phyloP scores from a whole-genome alignment of 2,888 invertebrate species.

The Globia sparganii region DNA sequence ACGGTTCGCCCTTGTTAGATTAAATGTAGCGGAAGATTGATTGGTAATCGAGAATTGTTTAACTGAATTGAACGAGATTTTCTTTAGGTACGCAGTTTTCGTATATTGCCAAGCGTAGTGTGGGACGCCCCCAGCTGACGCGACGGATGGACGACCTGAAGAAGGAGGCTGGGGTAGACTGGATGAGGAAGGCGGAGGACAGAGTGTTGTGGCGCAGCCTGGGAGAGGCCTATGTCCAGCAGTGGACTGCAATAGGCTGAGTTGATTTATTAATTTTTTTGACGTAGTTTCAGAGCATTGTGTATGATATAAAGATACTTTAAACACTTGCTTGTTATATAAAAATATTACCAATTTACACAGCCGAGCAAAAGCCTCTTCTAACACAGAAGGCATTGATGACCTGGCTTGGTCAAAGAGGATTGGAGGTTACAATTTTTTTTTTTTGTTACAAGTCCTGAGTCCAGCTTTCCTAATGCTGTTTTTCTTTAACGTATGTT shows the following conservation, averaged over 20 bases:
- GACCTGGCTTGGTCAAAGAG: background rate
- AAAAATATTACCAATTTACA: too few relatives aligned
- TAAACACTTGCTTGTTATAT: background rate
- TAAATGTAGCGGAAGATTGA: conserved; percentile 57
- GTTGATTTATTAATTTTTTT: too few relatives aligned
- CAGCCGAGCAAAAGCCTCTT: too few relatives aligned
- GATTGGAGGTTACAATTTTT: background rate
- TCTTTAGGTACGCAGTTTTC: conserved; percentile 8
- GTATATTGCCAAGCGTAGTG: too few relatives aligned
- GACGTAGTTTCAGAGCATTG: background rate
- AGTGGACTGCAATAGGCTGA: too few relatives aligned
- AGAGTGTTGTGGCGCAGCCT: too few relatives aligned
- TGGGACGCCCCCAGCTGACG: too few relatives aligned
- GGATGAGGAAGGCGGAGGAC: too few relatives aligned
- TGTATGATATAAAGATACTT: background rate
- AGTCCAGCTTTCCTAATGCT: background rate
- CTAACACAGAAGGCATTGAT: too few relatives aligned
- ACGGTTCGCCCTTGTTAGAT: conserved; percentile 60
- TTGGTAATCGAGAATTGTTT: conserved; percentile 39
- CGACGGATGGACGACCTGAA: too few relatives aligned
- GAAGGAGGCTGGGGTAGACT: too few relatives aligned
- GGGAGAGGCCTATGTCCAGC: too few relatives aligned
- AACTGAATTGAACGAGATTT: conserved; percentile 36
- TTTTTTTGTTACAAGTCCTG: background rate
- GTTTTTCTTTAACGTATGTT: background rate